Base-by-base conservation (phyloP, 1,140 invertebrate genomes). In the Hylyphantes graminicola region DNA sequence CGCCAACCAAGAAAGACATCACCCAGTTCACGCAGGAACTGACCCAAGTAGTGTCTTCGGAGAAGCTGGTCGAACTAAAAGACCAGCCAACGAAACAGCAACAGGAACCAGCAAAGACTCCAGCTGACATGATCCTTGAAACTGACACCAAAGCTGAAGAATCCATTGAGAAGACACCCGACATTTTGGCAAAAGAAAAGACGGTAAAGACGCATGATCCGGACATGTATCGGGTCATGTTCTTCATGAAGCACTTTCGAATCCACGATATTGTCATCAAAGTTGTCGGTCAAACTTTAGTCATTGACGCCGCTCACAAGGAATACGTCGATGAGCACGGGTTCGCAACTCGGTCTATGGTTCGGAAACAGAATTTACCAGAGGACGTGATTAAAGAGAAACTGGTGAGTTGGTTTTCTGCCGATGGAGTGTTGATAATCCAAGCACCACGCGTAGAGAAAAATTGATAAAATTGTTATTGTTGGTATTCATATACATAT, bases 201-300 rank as follows among this genome's bases (percentile, higher is more conserved):
- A 13, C 57, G 3, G 57, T 13, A 9, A 59, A 12, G 0, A 59
- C 12, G n/a, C 12, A 59, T 3, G 57, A 65, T 12, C 4, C 63
- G 0, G 3, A 7, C 10, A 21, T 15, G 5, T 74, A 10, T 35
- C 19, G 94, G 88, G 92, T 94, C 0, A 93, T 92, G 86, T 89
- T 96, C 87, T 95, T 97, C 88, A 94, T 97, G 0, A 93, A 95
- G 59, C 95, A 97, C 86, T 97, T 97, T 88, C 90, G 92, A 55
- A 95, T 96, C 0, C 93, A 94, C 65, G 96, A 97, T 88, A 93
- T 97, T 12, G 92, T 92, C 8, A 95, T 97, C 0, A 53, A 54
- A 21, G 19, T 78, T n/a, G 19, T 11, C 3, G 63, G 35, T 0
- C 3, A 13, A 13, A 19, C 21, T 0, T 6, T 89, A 8, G 77